Conservation (phyloP, 2,797 vertebrate genomes). For the Cryptoblepharus egeriae region DNA sequence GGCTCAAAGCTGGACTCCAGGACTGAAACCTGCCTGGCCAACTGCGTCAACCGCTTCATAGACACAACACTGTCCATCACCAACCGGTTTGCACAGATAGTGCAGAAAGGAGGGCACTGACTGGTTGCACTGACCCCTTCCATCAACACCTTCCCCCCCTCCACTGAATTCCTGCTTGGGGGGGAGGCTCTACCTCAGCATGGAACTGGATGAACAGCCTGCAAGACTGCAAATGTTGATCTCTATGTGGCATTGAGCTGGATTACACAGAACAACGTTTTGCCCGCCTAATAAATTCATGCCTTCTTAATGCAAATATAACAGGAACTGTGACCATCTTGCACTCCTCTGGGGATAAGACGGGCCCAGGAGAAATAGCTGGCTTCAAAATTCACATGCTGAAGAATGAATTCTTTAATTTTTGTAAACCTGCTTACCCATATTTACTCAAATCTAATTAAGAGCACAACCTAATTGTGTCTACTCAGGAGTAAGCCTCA, state of each 20-base stretch:
- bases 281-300: background rate
- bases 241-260: background rate
- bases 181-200: background rate
- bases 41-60: constrained; percentile 90
- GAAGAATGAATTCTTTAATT: background rate
- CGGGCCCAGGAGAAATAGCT: background rate
- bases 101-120: constrained; percentile 88
- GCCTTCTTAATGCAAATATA: background rate
- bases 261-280: background rate
- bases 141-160: background rate
- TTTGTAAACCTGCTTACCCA: background rate
- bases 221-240: background rate
- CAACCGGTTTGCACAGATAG: constrained; percentile 90
- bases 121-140: background rate
- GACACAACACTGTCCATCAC: constrained; percentile 90
- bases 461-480: too few species aligned
- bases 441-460: too few species aligned
- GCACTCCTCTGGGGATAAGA: background rate
- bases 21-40: constrained; percentile 87
- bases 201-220: background rate
- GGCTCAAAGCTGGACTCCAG: constrained; percentile 86
- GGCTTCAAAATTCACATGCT: background rate
- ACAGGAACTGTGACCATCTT: rapidly evolving
- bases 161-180: too few species aligned
- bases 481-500: too few species aligned